phyloP scores from a whole-genome alignment of 1,140 invertebrate species.

The Leptinotarsa lineolata region DNA sequence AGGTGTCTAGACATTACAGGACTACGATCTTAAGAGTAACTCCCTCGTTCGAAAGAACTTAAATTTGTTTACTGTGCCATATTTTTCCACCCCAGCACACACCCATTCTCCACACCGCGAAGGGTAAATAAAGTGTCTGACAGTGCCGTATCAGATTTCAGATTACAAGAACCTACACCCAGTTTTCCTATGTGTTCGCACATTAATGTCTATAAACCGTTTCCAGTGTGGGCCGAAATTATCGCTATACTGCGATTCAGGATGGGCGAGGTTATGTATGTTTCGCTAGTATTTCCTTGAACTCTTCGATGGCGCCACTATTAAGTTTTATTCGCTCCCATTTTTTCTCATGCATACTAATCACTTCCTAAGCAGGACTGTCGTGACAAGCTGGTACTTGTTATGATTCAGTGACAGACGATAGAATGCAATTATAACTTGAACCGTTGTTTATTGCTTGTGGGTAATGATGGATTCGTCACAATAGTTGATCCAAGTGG shows the following conservation, averaged over 20 bases:
- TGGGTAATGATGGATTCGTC: neutral
- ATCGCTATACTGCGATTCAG: conserved; percentile 5
- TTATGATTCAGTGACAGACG: conserved; percentile 8
- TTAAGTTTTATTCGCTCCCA: conserved; percentile 22
- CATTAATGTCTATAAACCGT: neutral
- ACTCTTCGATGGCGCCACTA: conserved; percentile 28
- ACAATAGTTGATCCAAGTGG: neutral
- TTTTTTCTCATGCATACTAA: conserved; percentile 8
- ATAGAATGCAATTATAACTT: neutral
- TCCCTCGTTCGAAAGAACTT: too few relatives aligned
- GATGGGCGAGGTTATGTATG: conserved; percentile 29
- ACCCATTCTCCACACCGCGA: too few relatives aligned
- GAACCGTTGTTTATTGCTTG: neutral
- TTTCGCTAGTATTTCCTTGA: conserved; percentile 25
- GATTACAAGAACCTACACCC: neutral
- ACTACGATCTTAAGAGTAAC: too few relatives aligned
- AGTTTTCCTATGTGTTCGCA: neutral
- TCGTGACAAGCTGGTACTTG: conserved; percentile 1
- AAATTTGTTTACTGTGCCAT: too few relatives aligned
- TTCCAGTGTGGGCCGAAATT: neutral
- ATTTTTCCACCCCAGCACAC: too few relatives aligned
- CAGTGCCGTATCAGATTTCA: neutral
- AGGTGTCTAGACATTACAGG: too few relatives aligned
- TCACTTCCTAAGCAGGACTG: neutral
- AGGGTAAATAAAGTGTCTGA: too few relatives aligned